Base-by-base conservation (phyloP, 2,888 invertebrate genomes). In the Spodoptera exigua region DNA sequence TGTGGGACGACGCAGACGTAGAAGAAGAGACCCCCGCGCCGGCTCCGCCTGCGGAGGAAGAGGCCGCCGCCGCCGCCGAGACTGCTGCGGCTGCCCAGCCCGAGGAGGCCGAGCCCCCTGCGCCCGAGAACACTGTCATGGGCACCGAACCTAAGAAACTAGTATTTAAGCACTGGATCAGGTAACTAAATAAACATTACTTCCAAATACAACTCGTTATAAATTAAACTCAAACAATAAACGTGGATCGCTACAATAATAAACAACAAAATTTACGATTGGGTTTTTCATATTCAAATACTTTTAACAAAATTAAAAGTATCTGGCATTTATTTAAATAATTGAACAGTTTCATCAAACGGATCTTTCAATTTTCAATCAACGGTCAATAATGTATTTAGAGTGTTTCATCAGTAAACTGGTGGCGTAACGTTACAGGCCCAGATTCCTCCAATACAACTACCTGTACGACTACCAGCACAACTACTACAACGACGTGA, bases 401-500 rank as follows among this genome's bases (percentile, higher is more conserved):
- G 3, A 47, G 36, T 16, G 55, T 48, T 48, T 37, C 21, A 56
- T 45, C 46, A 53, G 47, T 63, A 65, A 64, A 61, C 35, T 21
- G 14, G 18, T 36, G 10, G 55, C 67, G 68, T 77, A 62, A 45
- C 53, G 61, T 93, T 90, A 16, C 93, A 96, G 96, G 87, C 98
- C 98, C 16, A 96, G 96, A 86, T 96, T 96, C 91, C 95, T 97
- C 41, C 97, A 97, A 85, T 98, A 98, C 94, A 96, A 95, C 84
- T 98, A 97, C 88, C 94, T 97, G 88, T 97, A 96, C 92, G 96
- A 97, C 88, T 98, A 98, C 93, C 96, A 96, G 91, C 96, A 96
- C 89, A 97, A 97, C 91, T 98, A 98, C 88, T 98, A 98, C 90
- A 96, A 97, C 85, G 97, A 98, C 85, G 96, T 97, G 63, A 97